Evolutionary conservation across 1,140 invertebrate genomes (phyloP).

Genomic region (Rhysida immarginata): DNA sequence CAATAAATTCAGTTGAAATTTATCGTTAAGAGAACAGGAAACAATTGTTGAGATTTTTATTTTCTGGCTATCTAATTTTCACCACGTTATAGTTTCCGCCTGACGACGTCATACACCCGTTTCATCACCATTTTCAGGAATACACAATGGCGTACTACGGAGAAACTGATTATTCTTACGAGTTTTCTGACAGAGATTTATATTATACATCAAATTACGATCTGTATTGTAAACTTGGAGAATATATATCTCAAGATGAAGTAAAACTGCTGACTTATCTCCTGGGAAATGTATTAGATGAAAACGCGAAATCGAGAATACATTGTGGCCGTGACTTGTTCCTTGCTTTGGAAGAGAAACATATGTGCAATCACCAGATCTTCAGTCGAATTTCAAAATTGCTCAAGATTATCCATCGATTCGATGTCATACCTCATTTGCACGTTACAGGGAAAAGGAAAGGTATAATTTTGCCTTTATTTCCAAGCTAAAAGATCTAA

Average conservation of each 20-base stretch:
- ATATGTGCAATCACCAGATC: conserved; percentile 22
- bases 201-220: not conserved
- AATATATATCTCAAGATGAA: conserved; percentile 11
- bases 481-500: too few relatives aligned
- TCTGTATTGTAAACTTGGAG: conserved; percentile 6
- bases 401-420: conserved; percentile 20
- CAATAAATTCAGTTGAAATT: too few relatives aligned
- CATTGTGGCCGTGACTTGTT: conserved; percentile 18
- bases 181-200: not conserved
- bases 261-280: conserved; percentile 10
- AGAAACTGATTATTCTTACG: not conserved
- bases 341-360: conserved; percentile 20
- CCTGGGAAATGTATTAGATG: conserved; percentile 5
- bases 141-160: not conserved
- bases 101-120: too few relatives aligned
- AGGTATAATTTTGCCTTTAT: conserved; percentile 20
- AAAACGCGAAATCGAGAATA: conserved; percentile 5
- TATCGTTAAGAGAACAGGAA: too few relatives aligned
- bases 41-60: too few relatives aligned
- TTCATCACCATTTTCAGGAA: too few relatives aligned
- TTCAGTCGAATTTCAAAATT: conserved; percentile 19
- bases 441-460: conserved; percentile 18
- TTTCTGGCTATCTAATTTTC: too few relatives aligned
- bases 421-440: conserved; percentile 21
- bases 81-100: too few relatives aligned